Evolutionary conservation across 2,888 invertebrate species (phyloP), one percentile per base, ranked within the genome.

Genomic region (Amphiduros pacificus): DNA sequence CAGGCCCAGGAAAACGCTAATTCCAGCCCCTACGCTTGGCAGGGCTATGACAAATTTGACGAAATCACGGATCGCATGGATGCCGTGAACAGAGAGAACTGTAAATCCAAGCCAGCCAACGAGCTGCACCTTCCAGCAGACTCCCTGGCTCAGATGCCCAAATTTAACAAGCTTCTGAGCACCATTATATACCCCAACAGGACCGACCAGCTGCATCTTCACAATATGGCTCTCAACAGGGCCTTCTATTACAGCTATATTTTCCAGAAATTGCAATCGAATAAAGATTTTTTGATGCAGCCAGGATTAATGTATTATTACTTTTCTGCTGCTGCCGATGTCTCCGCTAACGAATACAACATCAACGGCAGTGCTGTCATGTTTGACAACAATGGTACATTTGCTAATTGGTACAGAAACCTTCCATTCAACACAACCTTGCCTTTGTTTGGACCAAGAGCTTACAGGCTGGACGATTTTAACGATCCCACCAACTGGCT

Each of bases 231-330:
- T n/a, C 85, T 96, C 79, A 94, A 91, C 80, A 85, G 97, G 72
- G 94, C 95, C 0, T 97, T 95, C 83, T 97, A 93, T 82, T 96
- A 93, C 91, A 70, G 70, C 55, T 76, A 74, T 57, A 66, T 71
- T 56, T 70, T 68, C 24, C 74, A 73, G 62, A 72, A 66, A 55
- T 62, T 73, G n/a, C 74, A 72, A 57, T 63, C 64, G 31, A 61
- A 68, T 20, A 26, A 65, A 27, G 63, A 61, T 36, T 69, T 80
- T 71, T 63, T 77, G 0, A 93, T 93, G 73, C 96, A 97, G 84
- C 97, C 97, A 0, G 97, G 97, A 58, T 93, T 98, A 90, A 94
- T 96, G 93, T 97, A 97, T 78, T 94, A 94, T 77, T 94, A 95
- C 79, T 84, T 97, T 49, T 95, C 96, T 0, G 91, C 94, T 0